Base-by-base conservation (phyloP, 1,140 invertebrate species). In the Listronotus bonariensis region DNA sequence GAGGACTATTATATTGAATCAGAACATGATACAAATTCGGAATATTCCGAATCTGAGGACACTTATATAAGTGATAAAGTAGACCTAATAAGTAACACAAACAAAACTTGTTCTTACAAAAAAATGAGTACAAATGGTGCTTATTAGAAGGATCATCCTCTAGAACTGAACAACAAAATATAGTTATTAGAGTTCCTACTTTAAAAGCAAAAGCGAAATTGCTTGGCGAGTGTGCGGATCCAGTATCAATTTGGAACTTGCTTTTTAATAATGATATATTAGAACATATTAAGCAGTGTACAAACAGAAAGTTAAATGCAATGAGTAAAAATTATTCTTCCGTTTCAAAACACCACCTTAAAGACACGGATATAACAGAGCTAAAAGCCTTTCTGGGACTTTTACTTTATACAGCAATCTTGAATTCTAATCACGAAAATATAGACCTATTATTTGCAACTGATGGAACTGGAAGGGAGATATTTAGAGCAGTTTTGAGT, bases 391-490 rank as follows among this genome's bases (percentile, higher is more conserved):
- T 67, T 32, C 46, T 67, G 43, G 58, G 65, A 31, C 43, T 67
- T 20, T 26, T 67, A 6, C 31, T 53, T 3, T 67, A 45, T 38
- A 20, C 40, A 41, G 41, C 10, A n/a, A 36, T 67, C 15, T 67
- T 61, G 12, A 56, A 62, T 14, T 61, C 58, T 4, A 34, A 43
- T 12, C n/a, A 53, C 42, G 57, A 55, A 18, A 48, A 51, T 38
- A 3, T 63, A 45, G 64, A 58, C 12, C 6, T 0, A 18, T 4
- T 58, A 15, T 59, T 66, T 43, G 52, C 51, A 8, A 57, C 57
- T 42, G 65, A 67, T 61, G 65, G 58, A 18, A 55, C 65, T n/a
- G 65, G 65, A 18, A 38, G 51, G 32, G 58, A 67, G n/a, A 62
- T 57, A 51, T 67, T 67, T 48, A 40, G 65, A 26, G 42, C 42